Evolutionary conservation across 2,888 invertebrate species (phyloP), one percentile per base, ranked within the genome.

Genomic region (Troides oblongomaculatus): DNA sequence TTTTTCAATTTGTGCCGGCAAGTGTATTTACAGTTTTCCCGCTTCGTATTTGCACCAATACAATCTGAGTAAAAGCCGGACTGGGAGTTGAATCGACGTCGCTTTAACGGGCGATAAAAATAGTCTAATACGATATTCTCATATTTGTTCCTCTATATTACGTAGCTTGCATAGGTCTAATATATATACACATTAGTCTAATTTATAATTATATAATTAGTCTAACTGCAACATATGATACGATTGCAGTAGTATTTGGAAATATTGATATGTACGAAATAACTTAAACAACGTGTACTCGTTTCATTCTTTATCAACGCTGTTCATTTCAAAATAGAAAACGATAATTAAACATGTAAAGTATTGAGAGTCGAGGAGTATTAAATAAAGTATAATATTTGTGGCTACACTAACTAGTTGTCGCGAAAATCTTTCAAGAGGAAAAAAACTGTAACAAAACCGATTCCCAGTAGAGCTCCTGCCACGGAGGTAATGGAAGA

Each of bases 401-500:
- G 82, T 81, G 81, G 83, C 79, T 70, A 73, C 68, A 71, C 70
- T 81, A 85, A 87, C 83, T 85, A 84, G 84, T 84, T 81, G 82
- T 83, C 82, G 80, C 80, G 81, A 85, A 87, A 89, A 85, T 84
- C 84, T 84, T 82, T 88, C 85, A 85, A 85, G 87, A 83, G 79
- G 79, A 81, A 82, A 86, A 84, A 86, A 87, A 86, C 84, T 87
- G 85, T 90, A 88, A 87, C 90, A 87, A 92, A 90, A 90, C 90
- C 90, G 88, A 92, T 90, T 91, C 90, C 89, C 90, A 87, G 86
- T 84, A 84, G 88, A 81, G 78, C 77, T 78, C 84, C 82, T 87
- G 87, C 86, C 90, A 89, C 85, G 85, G 85, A 90, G 88, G 91
- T 92, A 92, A 92, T 91, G 87, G 89, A 87, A 90, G 92, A 92